Conservation (phyloP, 2,113 vertebrate species). For the Caretta caretta region DNA sequence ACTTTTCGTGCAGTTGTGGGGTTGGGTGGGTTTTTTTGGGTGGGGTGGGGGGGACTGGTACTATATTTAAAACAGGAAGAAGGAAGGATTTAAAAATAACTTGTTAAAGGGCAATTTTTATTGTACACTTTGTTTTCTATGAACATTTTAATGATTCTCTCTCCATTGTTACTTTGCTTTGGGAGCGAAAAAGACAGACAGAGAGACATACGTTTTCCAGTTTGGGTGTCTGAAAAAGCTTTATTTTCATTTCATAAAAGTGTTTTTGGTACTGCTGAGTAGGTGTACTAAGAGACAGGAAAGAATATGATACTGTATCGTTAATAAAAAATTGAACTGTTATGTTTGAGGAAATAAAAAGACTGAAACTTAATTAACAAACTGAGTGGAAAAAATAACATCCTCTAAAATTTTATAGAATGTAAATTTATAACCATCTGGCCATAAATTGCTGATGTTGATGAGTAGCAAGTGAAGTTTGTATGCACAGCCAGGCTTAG, state of each 20-base stretch:
- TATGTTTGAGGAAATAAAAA: slow-evolving; percentile 85
- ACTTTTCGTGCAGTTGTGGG: slow-evolving; percentile 15
- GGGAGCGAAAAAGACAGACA: slow-evolving; percentile 52
- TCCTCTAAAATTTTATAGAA: slow-evolving; percentile 88
- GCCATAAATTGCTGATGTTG: slow-evolving; percentile 92
- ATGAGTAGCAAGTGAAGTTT: slow-evolving; percentile 85
- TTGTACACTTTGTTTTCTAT: slow-evolving; percentile 62
- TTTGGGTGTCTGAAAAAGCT: slow-evolving; percentile 52
- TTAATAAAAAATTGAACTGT: slow-evolving; percentile 79
- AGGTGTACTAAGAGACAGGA: slow-evolving; percentile 72
- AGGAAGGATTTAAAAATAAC: slow-evolving; percentile 51
- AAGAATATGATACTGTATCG: slow-evolving; percentile 80
- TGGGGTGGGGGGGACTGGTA: no score
- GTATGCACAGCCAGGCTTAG: slow-evolving; percentile 84
- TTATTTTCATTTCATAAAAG: slow-evolving; percentile 70
- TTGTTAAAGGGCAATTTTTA: slow-evolving; percentile 47
- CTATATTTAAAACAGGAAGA: slow-evolving; percentile 39
- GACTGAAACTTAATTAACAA: slow-evolving; percentile 86
- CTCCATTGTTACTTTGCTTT: slow-evolving; percentile 46
- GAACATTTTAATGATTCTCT: slow-evolving; percentile 21
- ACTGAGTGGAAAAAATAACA: slow-evolving; percentile 86
- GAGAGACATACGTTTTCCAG: slow-evolving; percentile 43
- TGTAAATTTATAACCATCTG: slow-evolving; percentile 93
- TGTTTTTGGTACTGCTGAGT: slow-evolving; percentile 70
- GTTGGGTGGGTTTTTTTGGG: background rate